These are phyloP conservation scores for Drosophila equinoxialis DNA, from an alignment of 1,140 invertebrate genomes.

Conservation along the genomic window DNA sequence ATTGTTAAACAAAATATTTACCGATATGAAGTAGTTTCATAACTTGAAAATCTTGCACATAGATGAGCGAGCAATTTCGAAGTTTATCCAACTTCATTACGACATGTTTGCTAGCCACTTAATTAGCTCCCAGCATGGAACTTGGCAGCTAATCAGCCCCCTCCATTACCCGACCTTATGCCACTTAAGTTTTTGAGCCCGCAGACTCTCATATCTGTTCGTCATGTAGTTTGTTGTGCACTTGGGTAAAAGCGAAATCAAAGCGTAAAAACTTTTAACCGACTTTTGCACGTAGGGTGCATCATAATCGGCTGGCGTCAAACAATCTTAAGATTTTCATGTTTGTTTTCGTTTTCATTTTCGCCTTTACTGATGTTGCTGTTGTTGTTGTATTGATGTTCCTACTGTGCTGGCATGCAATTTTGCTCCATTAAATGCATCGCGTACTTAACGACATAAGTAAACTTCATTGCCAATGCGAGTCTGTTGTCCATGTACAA, in stretches of 20 bases:
- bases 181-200: slow-evolving; percentile 15
- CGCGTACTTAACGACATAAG: slow-evolving; percentile 60
- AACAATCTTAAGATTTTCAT: slow-evolving; percentile 58
- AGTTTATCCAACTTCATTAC: slow-evolving; percentile 10
- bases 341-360: slow-evolving; percentile 45
- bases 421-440: slow-evolving; percentile 63
- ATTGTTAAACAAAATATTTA: neutral
- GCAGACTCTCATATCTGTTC: slow-evolving; percentile 19
- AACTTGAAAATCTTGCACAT: slow-evolving; percentile 11
- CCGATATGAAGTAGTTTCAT: slow-evolving; percentile 9
- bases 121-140: slow-evolving; percentile 11
- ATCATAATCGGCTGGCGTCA: slow-evolving; percentile 58
- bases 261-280: slow-evolving; percentile 33
- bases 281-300: slow-evolving; percentile 41
- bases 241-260: slow-evolving; percentile 25
- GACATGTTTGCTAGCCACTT: slow-evolving; percentile 20
- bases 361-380: slow-evolving; percentile 7
- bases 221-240: slow-evolving; percentile 47
- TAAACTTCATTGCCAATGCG: slow-evolving; percentile 51
- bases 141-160: slow-evolving; percentile 19
- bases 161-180: no score
- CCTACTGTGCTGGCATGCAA: slow-evolving; percentile 40
- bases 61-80: slow-evolving; percentile 7
- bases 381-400: neutral
- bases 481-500: slow-evolving; percentile 46